These are phyloP conservation scores for Scarus forsteni DNA, from an alignment of 2,797 vertebrate species.

Conservation along the genomic window DNA sequence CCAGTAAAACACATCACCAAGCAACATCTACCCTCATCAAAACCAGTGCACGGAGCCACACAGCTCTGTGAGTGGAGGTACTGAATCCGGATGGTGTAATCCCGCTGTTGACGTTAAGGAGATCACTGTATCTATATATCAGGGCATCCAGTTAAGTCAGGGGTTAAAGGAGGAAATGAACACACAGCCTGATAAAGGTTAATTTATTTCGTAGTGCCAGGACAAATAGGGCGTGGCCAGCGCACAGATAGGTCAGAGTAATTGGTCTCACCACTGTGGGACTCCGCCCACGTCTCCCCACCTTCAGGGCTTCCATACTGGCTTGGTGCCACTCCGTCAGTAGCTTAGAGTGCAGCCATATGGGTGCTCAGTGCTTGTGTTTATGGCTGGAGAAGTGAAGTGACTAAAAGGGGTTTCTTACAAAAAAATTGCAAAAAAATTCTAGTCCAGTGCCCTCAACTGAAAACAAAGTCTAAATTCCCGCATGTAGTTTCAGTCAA, in stretches of 20 bases:
- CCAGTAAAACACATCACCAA: neutral
- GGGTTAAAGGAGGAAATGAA: slow-evolving; percentile 1
- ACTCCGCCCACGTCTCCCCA: slow-evolving; percentile 44
- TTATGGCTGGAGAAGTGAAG: slow-evolving; percentile 12
- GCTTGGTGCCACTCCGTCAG: slow-evolving; percentile 13
- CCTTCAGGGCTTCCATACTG: slow-evolving; percentile 39
- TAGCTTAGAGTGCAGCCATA: slow-evolving; percentile 29
- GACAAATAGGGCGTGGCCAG: slow-evolving; percentile 37
- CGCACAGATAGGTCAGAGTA: slow-evolving; percentile 19
- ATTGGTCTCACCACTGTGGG: slow-evolving; percentile 51
- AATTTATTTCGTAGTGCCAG: slow-evolving; percentile 28
- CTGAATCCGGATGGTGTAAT: slow-evolving; percentile 24
- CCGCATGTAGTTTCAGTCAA: neutral
- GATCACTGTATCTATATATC: slow-evolving; percentile 22
- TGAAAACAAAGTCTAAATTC: neutral
- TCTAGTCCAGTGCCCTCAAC: neutral
- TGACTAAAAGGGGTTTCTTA: neutral
- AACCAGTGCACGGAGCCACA: neutral
- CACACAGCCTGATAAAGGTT: slow-evolving; percentile 20
- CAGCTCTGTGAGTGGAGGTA: neutral
- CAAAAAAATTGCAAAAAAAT: neutral
- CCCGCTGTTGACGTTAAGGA: slow-evolving; percentile 32
- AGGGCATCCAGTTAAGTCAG: neutral
- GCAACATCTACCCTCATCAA: slow-evolving; percentile 6
- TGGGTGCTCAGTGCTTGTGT: slow-evolving; percentile 22